phyloP scores from a whole-genome alignment of 2,113 vertebrate species.

The Rhynchopsitta pachyrhyncha region DNA sequence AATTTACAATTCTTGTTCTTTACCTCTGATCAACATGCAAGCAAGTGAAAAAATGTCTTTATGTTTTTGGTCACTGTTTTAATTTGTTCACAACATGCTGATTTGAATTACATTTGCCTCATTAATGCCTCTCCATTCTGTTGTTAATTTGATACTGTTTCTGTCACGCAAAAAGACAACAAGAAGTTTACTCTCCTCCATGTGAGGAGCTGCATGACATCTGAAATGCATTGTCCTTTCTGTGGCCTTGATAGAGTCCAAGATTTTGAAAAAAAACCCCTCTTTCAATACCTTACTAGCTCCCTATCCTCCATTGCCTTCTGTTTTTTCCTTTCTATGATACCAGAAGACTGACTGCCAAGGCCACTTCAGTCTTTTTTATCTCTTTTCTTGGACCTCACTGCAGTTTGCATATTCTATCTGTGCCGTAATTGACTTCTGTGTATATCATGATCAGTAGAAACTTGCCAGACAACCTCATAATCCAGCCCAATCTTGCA shows the following conservation, averaged over 20 bases:
- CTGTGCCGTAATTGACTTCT: background rate
- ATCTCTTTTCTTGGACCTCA: background rate
- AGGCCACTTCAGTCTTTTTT: background rate
- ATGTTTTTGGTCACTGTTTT: background rate
- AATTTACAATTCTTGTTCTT: background rate
- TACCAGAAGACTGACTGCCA: background rate
- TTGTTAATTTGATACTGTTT: background rate
- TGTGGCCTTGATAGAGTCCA: accelerated
- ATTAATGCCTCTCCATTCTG: background rate
- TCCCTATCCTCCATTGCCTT: background rate
- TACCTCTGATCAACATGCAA: background rate
- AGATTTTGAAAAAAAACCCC: background rate
- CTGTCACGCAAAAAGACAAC: background rate
- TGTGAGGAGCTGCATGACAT: background rate
- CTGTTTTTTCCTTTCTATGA: background rate
- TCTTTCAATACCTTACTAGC: background rate
- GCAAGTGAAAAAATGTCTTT: background rate
- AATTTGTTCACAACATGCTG: background rate
- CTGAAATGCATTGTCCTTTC: background rate
- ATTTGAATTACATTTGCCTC: background rate
- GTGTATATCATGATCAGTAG: background rate
- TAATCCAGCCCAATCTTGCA: constrained; percentile 22
- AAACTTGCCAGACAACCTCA: constrained; percentile 26
- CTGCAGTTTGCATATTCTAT: background rate
- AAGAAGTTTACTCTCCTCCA: background rate